These are phyloP conservation scores for Desmodus rotundus DNA, from an alignment of 2,113 vertebrate species.

Conservation along the genomic window DNA sequence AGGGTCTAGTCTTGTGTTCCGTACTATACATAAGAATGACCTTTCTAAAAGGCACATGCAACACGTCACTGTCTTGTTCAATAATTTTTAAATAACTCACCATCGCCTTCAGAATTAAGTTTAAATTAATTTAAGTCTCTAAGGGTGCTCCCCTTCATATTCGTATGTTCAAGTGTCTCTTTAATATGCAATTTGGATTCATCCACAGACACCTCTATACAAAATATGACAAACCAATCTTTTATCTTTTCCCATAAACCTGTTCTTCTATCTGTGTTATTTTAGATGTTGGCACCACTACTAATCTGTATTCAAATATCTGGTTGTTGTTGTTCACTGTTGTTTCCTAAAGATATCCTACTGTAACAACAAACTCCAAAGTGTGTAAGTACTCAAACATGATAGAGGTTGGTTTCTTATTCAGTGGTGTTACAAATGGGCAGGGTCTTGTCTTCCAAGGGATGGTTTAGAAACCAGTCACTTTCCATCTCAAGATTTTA, in stretches of 20 bases:
- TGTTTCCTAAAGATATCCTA: not conserved
- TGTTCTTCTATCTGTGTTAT: not conserved
- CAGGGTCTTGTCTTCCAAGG: not conserved
- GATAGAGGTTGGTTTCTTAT: not conserved
- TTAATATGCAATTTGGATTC: not conserved
- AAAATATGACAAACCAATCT: not conserved
- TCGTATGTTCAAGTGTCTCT: not conserved
- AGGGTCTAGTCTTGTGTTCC: not conserved
- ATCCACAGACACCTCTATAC: not conserved
- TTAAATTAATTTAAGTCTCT: not conserved
- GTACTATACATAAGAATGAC: not conserved
- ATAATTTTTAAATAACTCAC: not conserved
- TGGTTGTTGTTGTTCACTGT: not conserved
- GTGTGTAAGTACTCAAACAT: not conserved
- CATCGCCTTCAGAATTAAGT: not conserved
- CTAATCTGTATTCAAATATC: not conserved
- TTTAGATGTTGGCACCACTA: not conserved
- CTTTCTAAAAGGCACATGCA: not conserved
- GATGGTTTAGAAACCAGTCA: not conserved
- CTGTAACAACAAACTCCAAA: not conserved
- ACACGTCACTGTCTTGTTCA: not conserved
- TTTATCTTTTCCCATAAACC: not conserved
- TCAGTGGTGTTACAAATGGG: not conserved
- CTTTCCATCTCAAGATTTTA: not conserved
- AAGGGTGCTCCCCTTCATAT: not conserved